Base-by-base conservation (phyloP, 37 sponge, comb jelly and placozoan genomes). In the Aplysina aerophoba region DNA sequence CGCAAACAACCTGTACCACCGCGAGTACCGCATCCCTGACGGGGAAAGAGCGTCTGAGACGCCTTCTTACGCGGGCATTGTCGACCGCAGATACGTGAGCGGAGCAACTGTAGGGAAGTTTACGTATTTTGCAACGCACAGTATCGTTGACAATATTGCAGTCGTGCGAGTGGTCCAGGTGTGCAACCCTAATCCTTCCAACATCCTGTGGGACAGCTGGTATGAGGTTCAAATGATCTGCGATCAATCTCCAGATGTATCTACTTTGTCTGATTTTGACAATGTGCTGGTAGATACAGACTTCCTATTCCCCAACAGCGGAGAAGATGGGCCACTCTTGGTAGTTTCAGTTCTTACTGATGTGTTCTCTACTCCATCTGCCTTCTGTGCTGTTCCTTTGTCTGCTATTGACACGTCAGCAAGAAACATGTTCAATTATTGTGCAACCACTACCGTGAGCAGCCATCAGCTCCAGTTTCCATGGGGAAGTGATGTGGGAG, bases 161-260 rank as follows among this genome's bases (percentile, higher is more conserved):
- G 24, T n/a, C 14, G 78, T 75, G 1, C 44, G 53, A 75, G 54
- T 75, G 44, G 37, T 75, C 20, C 78, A 54, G 41, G 37, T 75
- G 78, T 75, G 78, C 41, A 44, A 75, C 12, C 50, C 50, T 11
- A 44, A 8, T 44, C 3, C 50, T 44, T 3, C 8, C 6, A 8
- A 44, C 50, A 50, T 35, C 2, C 34, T 21, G 40, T 75, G 78
- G 78, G 78, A 75, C 54, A 75, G 53, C 78, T 75, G 78, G 78
- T 75, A 75, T 25, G 78, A 75, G 54, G 22, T 75, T 75, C 44
- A 50, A 41, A 12, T 75, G 53, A 53, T 41, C 53, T 75, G 78
- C 12, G 78, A 54, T 19, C 6, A 0, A 11, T 3, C 22, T 24
- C 31, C 11, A 1, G 50, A 8, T 8, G n/a, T n/a, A n/a, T 13